phyloP scores from a whole-genome alignment of 2,797 vertebrate species.

The Sebastolobus altivelis region DNA sequence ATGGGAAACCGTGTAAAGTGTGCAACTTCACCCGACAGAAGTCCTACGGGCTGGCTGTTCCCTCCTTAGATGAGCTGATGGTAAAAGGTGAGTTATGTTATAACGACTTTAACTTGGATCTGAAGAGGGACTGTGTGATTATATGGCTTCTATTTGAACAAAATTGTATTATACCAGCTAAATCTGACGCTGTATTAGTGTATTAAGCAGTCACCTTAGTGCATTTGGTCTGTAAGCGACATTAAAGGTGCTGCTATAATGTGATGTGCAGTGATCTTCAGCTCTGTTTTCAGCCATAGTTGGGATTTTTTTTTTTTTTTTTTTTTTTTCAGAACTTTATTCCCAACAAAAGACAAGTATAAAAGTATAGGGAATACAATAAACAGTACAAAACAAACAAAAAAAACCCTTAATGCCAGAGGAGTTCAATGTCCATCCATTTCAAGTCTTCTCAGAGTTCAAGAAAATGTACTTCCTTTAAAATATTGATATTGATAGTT shows the following conservation, averaged over 20 bases:
- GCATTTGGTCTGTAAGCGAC: neutral
- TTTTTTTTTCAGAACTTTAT: too few species aligned
- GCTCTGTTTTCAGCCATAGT: too few species aligned
- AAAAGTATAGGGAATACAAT: too few species aligned
- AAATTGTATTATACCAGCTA: neutral
- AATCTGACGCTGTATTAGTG: neutral
- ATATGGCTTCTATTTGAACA: rapidly evolving
- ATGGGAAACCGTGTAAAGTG: constrained; percentile 81
- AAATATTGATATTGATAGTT: too few species aligned
- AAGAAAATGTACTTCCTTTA: too few species aligned
- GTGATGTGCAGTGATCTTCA: neutral
- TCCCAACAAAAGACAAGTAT: too few species aligned
- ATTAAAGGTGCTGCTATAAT: neutral
- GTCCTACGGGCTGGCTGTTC: constrained; percentile 77
- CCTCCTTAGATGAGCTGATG: constrained; percentile 80
- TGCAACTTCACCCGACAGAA: constrained; percentile 81
- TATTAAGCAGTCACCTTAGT: neutral
- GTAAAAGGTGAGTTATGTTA: constrained; percentile 76
- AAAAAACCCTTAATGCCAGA: too few species aligned
- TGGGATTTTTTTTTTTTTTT: neutral
- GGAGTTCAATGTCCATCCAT: too few species aligned
- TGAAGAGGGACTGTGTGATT: neutral
- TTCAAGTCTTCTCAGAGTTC: too few species aligned
- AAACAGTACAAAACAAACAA: too few species aligned
- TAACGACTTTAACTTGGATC: neutral